Evolutionary conservation across 2,888 invertebrate species (phyloP), one percentile per base, ranked within the genome.

Genomic region (Antheraea assamensis): DNA sequence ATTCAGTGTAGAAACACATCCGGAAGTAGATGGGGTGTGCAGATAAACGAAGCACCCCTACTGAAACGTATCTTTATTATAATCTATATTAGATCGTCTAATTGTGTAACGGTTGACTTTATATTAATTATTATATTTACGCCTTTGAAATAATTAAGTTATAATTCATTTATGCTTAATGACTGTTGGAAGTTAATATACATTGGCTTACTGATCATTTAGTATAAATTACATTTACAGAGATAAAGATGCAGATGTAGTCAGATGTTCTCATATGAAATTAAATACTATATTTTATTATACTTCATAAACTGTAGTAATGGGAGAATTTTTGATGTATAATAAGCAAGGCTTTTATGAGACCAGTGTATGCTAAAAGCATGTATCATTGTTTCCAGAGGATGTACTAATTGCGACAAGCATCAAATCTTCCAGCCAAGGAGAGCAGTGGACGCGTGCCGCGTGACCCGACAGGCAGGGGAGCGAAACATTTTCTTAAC

Each of bases 381-480:
- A 21, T 68, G n/a, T 68, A 68, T 68, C n/a, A 35, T n/a, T 68
- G n/a, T 35, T 35, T 68, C 35, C 68, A 35, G 35, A 68, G 68
- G 68, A 68, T 68, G 21, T 35, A 35, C n/a, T 35, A 68, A 68
- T 68, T 35, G 68, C 35, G 35, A n/a, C 35, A n/a, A 68, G 13
- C 68, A 68, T 31, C 35, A 35, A 68, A 35, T 35, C 68, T 68
- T 68, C 68, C 35, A 68, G 21, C n/a, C 83, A 85, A 80, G 82
- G 81, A 84, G 87, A 58, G 87, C 87, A 74, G 82, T 82, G 87
- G 91, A 88, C 92, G 89, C 92, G 92, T 91, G 92, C 92, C 89
- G 85, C 75, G 79, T 79, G 76, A 74, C 83, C 86, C 74, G 74
- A 66, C 71, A 24, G n/a, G 68, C 88, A 90, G 84, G 75, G 78